Percentiles rank a stretch among this genome's conserved stretches.
These are phyloP conservation scores for Olivierus martensii DNA, from an alignment of 1,140 invertebrate species.

Conservation along the genomic window DNA sequence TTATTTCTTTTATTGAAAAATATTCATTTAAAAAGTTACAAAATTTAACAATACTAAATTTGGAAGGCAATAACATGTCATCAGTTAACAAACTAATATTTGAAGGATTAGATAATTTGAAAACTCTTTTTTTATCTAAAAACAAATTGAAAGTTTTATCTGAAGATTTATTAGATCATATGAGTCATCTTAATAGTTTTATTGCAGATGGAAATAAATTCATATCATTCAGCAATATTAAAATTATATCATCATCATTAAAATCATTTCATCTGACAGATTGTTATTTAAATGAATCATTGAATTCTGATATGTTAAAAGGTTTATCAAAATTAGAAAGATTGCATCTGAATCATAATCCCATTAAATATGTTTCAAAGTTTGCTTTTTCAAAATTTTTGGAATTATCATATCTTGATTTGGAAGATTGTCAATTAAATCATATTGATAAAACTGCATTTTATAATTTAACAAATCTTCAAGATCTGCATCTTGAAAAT, in stretches of 20 bases:
- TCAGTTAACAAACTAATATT: not conserved
- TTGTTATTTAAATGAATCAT: not conserved
- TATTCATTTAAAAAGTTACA: not conserved
- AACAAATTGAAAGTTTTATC: not conserved
- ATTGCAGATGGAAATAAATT: not conserved
- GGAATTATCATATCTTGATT: no score
- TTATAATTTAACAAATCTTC: no score
- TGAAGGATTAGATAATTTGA: not conserved
- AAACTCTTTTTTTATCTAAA: not conserved
- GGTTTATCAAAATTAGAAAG: not conserved
- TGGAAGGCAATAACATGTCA: not conserved
- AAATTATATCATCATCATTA: not conserved
- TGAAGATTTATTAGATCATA: not conserved
- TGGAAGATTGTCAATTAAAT: no score
- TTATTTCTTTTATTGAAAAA: not conserved
- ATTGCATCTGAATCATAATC: constrained; percentile 1
- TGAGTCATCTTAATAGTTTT: not conserved
- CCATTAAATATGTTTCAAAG: no score
- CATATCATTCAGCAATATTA: not conserved
- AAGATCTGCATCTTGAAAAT: no score
- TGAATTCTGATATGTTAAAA: not conserved
- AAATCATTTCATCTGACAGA: not conserved
- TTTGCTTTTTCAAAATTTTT: no score
- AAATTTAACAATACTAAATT: not conserved
- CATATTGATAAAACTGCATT: no score